Percentiles rank a stretch among this genome's conserved stretches.
These are phyloP conservation scores for Lutraria rhynchaena DNA, from an alignment of 1,140 invertebrate genomes.

Conservation along the genomic window DNA sequence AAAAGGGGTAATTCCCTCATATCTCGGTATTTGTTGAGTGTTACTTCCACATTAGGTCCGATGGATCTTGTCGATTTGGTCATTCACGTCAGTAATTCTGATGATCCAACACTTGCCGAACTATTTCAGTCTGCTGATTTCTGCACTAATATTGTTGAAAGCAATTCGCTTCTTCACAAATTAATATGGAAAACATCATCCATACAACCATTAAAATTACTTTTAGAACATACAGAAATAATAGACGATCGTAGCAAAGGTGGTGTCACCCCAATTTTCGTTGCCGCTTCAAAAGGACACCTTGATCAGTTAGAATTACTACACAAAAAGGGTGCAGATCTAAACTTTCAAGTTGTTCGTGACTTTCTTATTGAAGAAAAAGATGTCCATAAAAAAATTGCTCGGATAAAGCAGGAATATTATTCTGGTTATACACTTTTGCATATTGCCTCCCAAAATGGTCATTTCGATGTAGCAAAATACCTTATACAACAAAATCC, in stretches of 20 bases:
- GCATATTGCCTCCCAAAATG: slow-evolving; percentile 36
- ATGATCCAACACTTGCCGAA: background rate
- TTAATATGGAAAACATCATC: slow-evolving; percentile 17
- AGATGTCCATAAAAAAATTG: no score
- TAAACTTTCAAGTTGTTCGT: background rate
- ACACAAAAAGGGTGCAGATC: slow-evolving; percentile 18
- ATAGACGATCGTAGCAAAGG: slow-evolving; percentile 4
- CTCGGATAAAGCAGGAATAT: background rate
- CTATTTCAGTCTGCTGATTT: background rate
- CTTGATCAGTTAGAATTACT: slow-evolving; percentile 22
- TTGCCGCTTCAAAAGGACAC: slow-evolving; percentile 29
- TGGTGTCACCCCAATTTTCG: slow-evolving; percentile 11
- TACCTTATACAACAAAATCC: slow-evolving; percentile 2
- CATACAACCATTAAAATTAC: background rate
- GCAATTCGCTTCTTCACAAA: background rate
- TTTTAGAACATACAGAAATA: background rate
- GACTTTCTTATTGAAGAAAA: background rate
- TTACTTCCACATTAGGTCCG: background rate
- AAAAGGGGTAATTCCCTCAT: slow-evolving; percentile 4
- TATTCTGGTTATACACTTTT: slow-evolving; percentile 25
- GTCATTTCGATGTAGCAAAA: background rate
- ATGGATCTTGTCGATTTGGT: slow-evolving; percentile 6
- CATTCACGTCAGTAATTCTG: slow-evolving; percentile 16
- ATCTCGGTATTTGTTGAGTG: slow-evolving; percentile 4
- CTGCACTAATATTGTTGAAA: background rate